Evolutionary conservation across 1,140 invertebrate species (phyloP).

Genomic region (Metopolophium dirhodum): DNA sequence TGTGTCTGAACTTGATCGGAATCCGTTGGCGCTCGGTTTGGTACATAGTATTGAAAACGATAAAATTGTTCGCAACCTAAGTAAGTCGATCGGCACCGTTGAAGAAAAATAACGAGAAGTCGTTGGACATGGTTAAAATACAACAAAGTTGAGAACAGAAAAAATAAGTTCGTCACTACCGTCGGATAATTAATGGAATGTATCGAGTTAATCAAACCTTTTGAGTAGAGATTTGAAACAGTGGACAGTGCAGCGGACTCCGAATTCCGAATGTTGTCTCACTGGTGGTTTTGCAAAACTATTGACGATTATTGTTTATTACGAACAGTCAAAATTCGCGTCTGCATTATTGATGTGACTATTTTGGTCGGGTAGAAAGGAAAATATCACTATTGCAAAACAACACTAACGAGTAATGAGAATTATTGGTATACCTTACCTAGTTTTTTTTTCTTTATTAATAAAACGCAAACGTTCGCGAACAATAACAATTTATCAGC

Average conservation of each 20-base stretch:
- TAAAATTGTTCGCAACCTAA: not conserved
- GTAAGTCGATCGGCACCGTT: not conserved
- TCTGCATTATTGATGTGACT: not conserved
- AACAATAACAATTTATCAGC: conserved; percentile 57
- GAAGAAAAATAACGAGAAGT: not conserved
- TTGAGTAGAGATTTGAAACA: not conserved
- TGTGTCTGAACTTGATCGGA: conserved; percentile 48
- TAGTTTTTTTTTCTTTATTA: conserved; percentile 17
- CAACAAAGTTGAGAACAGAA: not conserved
- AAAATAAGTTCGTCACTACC: not conserved
- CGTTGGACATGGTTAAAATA: not conserved
- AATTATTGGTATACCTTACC: not conserved
- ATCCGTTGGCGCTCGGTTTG: conserved; percentile 4
- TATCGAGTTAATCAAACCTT: not conserved
- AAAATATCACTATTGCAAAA: conserved; percentile 38
- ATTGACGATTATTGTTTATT: not conserved
- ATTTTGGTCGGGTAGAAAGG: not conserved
- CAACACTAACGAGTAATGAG: not conserved
- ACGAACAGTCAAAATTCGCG: not conserved
- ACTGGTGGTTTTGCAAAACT: not conserved
- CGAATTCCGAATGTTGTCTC: not conserved
- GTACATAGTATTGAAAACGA: not conserved
- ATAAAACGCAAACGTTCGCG: conserved; percentile 44
- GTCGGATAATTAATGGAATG: not conserved
- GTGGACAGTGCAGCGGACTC: not conserved